These are phyloP conservation scores for Phocides pigmalion DNA, from an alignment of 1,140 invertebrate genomes.

Conservation along the genomic window DNA sequence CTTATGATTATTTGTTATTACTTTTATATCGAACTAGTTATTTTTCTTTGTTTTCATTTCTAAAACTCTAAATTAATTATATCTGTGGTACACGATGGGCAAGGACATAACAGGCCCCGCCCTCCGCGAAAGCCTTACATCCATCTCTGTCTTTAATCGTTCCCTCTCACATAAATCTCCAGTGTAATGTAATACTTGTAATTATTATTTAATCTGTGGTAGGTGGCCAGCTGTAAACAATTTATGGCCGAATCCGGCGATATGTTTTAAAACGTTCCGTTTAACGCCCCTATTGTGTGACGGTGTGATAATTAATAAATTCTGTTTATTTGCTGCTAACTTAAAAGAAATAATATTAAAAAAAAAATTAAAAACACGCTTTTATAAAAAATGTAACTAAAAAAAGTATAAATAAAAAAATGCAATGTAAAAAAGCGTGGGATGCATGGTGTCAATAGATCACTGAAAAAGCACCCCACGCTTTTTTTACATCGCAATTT, in stretches of 20 bases:
- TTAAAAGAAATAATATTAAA: slow-evolving; percentile 4
- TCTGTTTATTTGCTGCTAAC: slow-evolving; percentile 9
- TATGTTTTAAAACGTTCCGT: slow-evolving; percentile 19
- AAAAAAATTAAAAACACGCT: neutral
- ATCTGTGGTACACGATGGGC: slow-evolving; percentile 9
- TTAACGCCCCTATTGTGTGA: slow-evolving; percentile 31
- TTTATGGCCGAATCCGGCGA: slow-evolving; percentile 11
- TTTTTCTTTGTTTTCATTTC: too few species aligned
- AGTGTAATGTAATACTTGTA: slow-evolving; percentile 30
- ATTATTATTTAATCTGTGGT: slow-evolving; percentile 36
- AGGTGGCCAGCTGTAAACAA: slow-evolving; percentile 23
- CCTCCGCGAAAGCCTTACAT: slow-evolving; percentile 51
- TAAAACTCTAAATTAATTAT: neutral
- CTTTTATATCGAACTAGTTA: too few species aligned
- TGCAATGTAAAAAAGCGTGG: too few species aligned
- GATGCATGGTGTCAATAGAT: too few species aligned
- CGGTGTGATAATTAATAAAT: slow-evolving; percentile 23
- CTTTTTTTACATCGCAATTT: too few species aligned
- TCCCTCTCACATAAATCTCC: slow-evolving; percentile 33
- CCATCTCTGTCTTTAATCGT: slow-evolving; percentile 26
- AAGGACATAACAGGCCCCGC: slow-evolving; percentile 35
- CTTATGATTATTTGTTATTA: too few species aligned
- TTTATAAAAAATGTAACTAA: too few species aligned
- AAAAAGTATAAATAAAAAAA: too few species aligned
- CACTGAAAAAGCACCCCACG: too few species aligned